Evolutionary conservation across 2,113 vertebrate species (phyloP), one percentile per base, ranked within the genome.

Genomic region (Scopus umbretta): DNA sequence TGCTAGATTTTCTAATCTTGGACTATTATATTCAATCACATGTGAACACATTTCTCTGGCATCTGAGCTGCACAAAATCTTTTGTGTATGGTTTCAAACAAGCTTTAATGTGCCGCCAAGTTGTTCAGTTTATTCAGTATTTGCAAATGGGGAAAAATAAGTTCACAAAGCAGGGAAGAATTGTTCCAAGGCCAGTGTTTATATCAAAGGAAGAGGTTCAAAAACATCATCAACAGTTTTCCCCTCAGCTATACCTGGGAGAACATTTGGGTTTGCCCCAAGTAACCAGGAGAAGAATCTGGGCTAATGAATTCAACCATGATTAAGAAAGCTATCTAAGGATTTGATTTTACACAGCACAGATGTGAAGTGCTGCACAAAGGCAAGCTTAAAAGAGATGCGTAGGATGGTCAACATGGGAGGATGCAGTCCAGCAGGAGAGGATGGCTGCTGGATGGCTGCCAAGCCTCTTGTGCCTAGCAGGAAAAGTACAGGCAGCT

Each of bases 51-150:
- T 92, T 94, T 91, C 58, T 79, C 53, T 92, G 66, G 66, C 73
- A 91, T 93, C 74, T 81, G 53, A 89, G 86, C 88, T 76, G 40
- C 53, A 79, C 68, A 97, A 71, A 86, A 58, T 81, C 82, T 92
- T 92, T 74, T 89, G 80, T 95, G 18, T 92, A 63, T 88, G 38
- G 13, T 95, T 95, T 91, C 91, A 89, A 91, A 94, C 70, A 87
- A 89, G 66, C 83, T 92, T 91, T 96, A 89, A 89, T 87, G 53
- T 47, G 21, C 58, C 2, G 4, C 66, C 83, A 94, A 94, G 70
- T 91, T 92, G 61, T 53, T 95, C 83, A 26, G 43, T 81, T 94
- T 86, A 91, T 86, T 94, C 83, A 73, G 50, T 52, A 56, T 80
- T 87, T 96, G 43, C 40, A 95, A 89, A 92, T 36, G 42, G 42